Conservation (phyloP, 2,888 invertebrate genomes). For the Lasioglossum zephyrum region DNA sequence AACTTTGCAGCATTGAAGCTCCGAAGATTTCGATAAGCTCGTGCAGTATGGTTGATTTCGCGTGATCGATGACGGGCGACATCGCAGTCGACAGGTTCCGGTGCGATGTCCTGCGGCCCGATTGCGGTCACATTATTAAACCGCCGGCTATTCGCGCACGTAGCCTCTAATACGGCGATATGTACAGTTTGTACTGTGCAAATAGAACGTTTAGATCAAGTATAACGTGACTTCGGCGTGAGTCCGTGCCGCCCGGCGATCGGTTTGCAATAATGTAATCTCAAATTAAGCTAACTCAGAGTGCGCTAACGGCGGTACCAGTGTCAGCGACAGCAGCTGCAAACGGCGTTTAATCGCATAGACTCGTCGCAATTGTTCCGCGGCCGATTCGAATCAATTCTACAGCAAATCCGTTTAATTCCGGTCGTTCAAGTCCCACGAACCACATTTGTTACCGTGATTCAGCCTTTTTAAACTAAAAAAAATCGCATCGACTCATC, state of each 20-base stretch:
- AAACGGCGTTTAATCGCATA: constrained; percentile 33
- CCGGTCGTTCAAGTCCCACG: background rate
- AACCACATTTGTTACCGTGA: background rate
- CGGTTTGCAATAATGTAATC: constrained; percentile 61
- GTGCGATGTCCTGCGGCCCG: constrained; percentile 46
- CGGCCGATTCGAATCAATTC: constrained; percentile 16
- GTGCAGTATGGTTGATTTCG: constrained; percentile 43
- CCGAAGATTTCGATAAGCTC: constrained; percentile 6
- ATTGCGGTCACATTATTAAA: constrained; percentile 67
- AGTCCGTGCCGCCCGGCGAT: constrained; percentile 23
- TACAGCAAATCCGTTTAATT: constrained; percentile 6
- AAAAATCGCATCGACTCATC: constrained; percentile 2
- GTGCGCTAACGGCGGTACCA: background rate
- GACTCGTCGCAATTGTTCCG: constrained; percentile 22
- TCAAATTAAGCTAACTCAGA: constrained; percentile 55
- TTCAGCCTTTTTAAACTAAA: background rate
- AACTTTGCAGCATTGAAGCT: background rate
- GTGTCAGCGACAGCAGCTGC: background rate
- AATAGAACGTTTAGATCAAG: constrained; percentile 63
- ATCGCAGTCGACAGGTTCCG: constrained; percentile 62
- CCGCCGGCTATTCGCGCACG: constrained; percentile 49
- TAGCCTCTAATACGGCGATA: constrained; percentile 57
- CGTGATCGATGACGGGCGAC: constrained; percentile 64
- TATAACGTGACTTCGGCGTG: constrained; percentile 31
- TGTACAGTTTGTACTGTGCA: constrained; percentile 63